Conservation (phyloP, 2,888 invertebrate genomes). For the Macrophya annulata region DNA sequence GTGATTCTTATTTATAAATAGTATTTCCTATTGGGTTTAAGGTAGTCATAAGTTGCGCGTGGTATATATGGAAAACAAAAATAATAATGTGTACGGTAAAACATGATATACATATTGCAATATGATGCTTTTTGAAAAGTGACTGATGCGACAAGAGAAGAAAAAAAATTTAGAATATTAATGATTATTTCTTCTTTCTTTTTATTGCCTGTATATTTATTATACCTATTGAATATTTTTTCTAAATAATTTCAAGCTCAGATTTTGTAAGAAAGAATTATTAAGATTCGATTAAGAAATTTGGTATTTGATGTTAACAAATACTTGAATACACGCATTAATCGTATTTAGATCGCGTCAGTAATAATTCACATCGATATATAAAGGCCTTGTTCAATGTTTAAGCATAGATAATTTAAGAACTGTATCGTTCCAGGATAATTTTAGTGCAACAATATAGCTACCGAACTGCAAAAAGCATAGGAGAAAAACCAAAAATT, state of each 20-base stretch:
- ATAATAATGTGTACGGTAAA: neutral
- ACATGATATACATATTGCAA: slow-evolving; percentile 39
- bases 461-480: slow-evolving; percentile 36
- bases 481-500: slow-evolving; percentile 47
- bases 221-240: neutral
- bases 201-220: slow-evolving; percentile 20
- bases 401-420: slow-evolving; percentile 46
- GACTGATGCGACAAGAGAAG: slow-evolving; percentile 24
- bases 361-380: slow-evolving; percentile 51
- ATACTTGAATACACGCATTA: slow-evolving; percentile 14
- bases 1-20: slow-evolving; percentile 52
- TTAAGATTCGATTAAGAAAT: neutral
- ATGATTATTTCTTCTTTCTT: neutral
- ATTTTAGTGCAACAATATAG: slow-evolving; percentile 47
- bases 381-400: slow-evolving; percentile 55
- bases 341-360: slow-evolving; percentile 34
- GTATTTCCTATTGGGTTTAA: slow-evolving; percentile 54
- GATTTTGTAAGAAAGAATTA: slow-evolving; percentile 23
- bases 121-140: slow-evolving; percentile 39
- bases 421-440: slow-evolving; percentile 44
- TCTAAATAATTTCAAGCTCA: neutral
- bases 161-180: neutral
- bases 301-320: slow-evolving; percentile 18
- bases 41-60: slow-evolving; percentile 45
- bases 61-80: slow-evolving; percentile 3